These are phyloP conservation scores for Sebastes diploproa DNA, from an alignment of 2,797 vertebrate species.

Conservation along the genomic window DNA sequence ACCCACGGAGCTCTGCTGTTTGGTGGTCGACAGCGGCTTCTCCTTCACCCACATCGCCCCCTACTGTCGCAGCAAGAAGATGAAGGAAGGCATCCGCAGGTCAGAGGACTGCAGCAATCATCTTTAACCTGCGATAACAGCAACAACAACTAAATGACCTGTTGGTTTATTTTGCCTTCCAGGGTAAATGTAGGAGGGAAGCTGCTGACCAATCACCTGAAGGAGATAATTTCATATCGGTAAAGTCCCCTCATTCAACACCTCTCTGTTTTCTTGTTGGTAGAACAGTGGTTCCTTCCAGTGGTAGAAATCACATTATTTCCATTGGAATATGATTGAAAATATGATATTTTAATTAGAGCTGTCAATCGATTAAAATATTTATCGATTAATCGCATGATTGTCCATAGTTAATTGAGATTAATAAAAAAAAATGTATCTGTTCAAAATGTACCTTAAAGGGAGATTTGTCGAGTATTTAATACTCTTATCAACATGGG, in stretches of 20 bases:
- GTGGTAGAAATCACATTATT: background rate
- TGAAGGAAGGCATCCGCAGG: slow-evolving; percentile 96
- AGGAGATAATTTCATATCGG: slow-evolving; percentile 99
- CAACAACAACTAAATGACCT: background rate
- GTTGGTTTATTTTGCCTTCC: slow-evolving; percentile 18
- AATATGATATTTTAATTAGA: too few relatives aligned
- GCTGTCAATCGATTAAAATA: too few relatives aligned
- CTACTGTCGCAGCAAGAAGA: slow-evolving; percentile 94
- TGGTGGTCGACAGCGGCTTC: slow-evolving; percentile 96
- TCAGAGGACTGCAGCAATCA: slow-evolving; percentile 39
- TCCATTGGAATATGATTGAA: background rate
- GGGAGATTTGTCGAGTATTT: too few relatives aligned
- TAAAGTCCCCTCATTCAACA: slow-evolving; percentile 41
- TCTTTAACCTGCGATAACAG: accelerated
- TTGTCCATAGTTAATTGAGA: too few relatives aligned
- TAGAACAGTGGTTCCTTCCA: background rate
- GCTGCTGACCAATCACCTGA: slow-evolving; percentile 96
- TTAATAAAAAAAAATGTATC: too few relatives aligned
- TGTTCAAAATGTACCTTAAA: too few relatives aligned
- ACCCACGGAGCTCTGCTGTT: slow-evolving; percentile 90
- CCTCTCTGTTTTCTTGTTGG: background rate
- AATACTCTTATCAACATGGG: too few relatives aligned
- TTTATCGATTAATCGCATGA: too few relatives aligned
- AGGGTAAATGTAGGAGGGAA: slow-evolving; percentile 98
- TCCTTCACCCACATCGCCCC: slow-evolving; percentile 97